These are phyloP conservation scores for Antheraea yamamai DNA, from an alignment of 2,888 invertebrate species.

Conservation along the genomic window DNA sequence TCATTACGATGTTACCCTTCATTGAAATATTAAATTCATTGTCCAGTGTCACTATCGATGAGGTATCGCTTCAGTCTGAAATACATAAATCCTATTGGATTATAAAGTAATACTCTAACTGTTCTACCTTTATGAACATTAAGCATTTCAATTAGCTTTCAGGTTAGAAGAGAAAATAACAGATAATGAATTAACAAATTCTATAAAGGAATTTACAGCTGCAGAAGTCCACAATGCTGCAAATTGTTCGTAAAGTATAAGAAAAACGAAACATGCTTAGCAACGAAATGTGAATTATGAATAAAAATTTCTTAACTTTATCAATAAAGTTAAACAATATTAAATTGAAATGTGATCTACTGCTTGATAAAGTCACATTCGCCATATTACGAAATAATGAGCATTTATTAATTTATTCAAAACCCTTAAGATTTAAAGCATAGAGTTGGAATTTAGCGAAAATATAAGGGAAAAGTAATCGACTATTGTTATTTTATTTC, in stretches of 20 bases:
- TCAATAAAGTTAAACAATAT: background rate
- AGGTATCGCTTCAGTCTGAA: too few species aligned
- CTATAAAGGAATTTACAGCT: background rate
- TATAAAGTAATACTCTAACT: background rate
- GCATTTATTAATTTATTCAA: too few species aligned
- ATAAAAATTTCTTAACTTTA: background rate
- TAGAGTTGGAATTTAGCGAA: too few species aligned
- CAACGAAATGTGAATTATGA: background rate
- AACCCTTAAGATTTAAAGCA: too few species aligned
- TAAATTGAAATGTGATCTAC: background rate
- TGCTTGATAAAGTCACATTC: background rate
- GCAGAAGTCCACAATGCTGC: background rate
- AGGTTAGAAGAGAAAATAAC: constrained; percentile 14
- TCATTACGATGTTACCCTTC: too few species aligned
- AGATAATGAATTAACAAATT: background rate
- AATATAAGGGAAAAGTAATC: too few species aligned
- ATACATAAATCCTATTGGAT: background rate
- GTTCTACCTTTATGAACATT: background rate
- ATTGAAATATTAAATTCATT: too few species aligned
- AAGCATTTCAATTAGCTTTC: background rate
- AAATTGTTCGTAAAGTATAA: background rate
- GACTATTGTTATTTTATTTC: too few species aligned
- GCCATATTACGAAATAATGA: too few species aligned
- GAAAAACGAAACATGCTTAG: background rate
- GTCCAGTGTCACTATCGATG: too few species aligned